Base-by-base conservation (phyloP, 2,797 vertebrate species). In the Distichodus sexfasciatus region DNA sequence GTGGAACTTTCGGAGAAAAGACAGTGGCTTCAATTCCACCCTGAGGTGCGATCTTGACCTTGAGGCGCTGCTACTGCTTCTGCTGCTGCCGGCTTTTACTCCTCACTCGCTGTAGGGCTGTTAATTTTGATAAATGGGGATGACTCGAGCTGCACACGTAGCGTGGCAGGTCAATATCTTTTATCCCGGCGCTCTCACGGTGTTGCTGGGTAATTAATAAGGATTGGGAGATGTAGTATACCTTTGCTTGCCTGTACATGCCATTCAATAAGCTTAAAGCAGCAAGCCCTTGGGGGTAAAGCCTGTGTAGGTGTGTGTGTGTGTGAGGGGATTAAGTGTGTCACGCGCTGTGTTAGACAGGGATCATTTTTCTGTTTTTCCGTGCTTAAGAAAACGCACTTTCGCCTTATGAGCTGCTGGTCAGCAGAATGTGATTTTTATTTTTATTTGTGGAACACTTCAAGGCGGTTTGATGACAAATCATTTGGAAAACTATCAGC, bases 111-210 rank as follows among this genome's bases (percentile, higher is more conserved):
- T 50, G 47, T 17, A 10, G 21, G 21, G 17, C 33, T 64, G 44
- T 72, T 75, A 75, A 78, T 78, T 75, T 48, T 72, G 69, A 75
- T 72, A 62, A 72, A 78, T 75, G 43, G 36, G 65, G 60, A 75
- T 58, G 54, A 75, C 66, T 51, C 3, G 11, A 15, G 55, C 41
- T 38, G 48, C 53, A 66, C 54, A 60, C 59, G 40, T 71, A 65
- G 64, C 2, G n/a, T 19, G 51, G 62, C 19, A 26, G 69, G 60
- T 71, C 65, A 50, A 75, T 75, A 54, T 78, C 12, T 62, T 75
- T 57, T 41, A 62, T 58, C 48, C 41, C 43, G 50, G 50, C 4
- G 15, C 38, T 72, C 41, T 57, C 26, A 33, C 31, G 66, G 72
- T 15, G 61, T n/a, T 33, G 65, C 35, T 17, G 60, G 2, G 8